phyloP scores from a whole-genome alignment of 2,797 vertebrate species.

The Centropyge bicolor region DNA sequence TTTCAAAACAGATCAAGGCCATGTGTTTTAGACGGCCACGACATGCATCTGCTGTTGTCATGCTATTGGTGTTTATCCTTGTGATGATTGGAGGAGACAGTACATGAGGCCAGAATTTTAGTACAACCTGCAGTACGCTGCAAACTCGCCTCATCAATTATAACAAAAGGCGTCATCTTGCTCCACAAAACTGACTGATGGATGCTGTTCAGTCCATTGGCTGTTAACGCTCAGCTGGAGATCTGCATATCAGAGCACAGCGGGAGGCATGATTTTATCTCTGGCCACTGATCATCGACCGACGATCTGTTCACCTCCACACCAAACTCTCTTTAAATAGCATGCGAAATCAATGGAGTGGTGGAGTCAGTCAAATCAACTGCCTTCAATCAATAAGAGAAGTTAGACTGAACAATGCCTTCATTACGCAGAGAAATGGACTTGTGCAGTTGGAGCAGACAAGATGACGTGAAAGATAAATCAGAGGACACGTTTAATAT shows the following conservation, averaged over 20 bases:
- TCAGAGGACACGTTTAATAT: constrained; percentile 16
- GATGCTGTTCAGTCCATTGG: not conserved
- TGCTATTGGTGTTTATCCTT: constrained; percentile 21
- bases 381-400: constrained; percentile 43
- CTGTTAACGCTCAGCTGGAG: constrained; percentile 15
- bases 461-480: constrained; percentile 1
- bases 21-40: constrained; percentile 26
- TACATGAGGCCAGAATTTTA: constrained; percentile 5
- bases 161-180: not conserved
- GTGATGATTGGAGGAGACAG: not conserved
- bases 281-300: constrained; percentile 29
- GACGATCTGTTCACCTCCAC: not conserved
- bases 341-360: constrained; percentile 45
- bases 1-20: constrained; percentile 42
- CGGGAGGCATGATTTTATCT: constrained; percentile 37
- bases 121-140: constrained; percentile 14
- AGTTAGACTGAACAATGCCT: constrained; percentile 30
- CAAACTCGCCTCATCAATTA: not conserved
- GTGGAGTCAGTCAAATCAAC: constrained; percentile 46
- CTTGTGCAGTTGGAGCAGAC: not conserved
- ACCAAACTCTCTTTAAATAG: constrained; percentile 40
- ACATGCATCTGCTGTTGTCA: constrained; percentile 47
- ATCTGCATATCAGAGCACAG: constrained; percentile 15
- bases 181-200: not conserved
- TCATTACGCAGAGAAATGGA: constrained; percentile 27